phyloP scores from a whole-genome alignment of 2,797 vertebrate genomes.

The Amniataba percoides region DNA sequence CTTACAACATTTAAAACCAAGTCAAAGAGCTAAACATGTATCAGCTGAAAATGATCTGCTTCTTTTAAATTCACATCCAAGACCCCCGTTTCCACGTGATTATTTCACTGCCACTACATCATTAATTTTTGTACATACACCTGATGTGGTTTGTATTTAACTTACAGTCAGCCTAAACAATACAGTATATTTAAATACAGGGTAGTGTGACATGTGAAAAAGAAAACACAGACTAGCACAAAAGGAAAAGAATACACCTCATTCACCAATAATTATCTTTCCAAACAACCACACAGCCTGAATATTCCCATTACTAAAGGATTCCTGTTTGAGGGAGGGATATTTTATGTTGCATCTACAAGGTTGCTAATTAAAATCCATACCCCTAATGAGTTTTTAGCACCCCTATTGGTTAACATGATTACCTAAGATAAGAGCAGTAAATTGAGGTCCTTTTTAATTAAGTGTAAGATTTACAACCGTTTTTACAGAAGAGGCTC shows the following conservation, averaged over 20 bases:
- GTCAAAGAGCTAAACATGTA: slow-evolving; percentile 8
- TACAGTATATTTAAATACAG: slow-evolving; percentile 1
- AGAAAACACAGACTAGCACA: slow-evolving; percentile 12
- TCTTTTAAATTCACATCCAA: background rate
- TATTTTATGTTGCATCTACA: slow-evolving; percentile 80
- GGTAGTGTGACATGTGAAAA: background rate
- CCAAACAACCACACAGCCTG: slow-evolving; percentile 30
- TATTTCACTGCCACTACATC: background rate
- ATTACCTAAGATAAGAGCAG: slow-evolving; percentile 86
- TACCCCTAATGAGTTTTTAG: slow-evolving; percentile 86
- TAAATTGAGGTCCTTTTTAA: slow-evolving; percentile 85
- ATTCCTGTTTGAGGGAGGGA: slow-evolving; percentile 52
- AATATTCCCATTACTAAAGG: slow-evolving; percentile 64
- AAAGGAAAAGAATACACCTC: slow-evolving; percentile 25
- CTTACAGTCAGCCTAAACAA: background rate
- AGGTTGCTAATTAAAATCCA: slow-evolving; percentile 87
- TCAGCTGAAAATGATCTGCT: background rate
- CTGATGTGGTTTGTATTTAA: background rate
- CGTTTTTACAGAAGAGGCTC: slow-evolving; percentile 60
- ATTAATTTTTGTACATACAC: background rate
- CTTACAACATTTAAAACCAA: slow-evolving; percentile 11
- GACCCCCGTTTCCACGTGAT: background rate
- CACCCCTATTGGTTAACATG: slow-evolving; percentile 85
- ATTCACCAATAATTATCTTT: slow-evolving; percentile 63
- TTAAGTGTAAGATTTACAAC: slow-evolving; percentile 85